Base-by-base conservation (phyloP, 2,113 vertebrate genomes). In the Neopipo cinnamomea region DNA sequence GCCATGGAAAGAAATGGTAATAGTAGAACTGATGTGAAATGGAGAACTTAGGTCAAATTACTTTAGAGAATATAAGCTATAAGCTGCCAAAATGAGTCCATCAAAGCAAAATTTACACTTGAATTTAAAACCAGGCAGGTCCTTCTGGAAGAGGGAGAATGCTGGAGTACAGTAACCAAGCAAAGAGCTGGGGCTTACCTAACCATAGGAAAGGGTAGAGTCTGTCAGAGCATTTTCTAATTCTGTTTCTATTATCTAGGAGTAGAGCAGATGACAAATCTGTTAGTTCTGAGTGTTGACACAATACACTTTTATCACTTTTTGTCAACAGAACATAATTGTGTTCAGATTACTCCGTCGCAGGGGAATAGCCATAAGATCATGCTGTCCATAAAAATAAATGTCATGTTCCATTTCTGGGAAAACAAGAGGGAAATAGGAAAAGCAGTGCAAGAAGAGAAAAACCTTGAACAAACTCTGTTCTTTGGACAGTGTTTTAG, bases 321-420 rank as follows among this genome's bases (percentile, higher is more conserved):
- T 96, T 96, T 92, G 81, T 95, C 76, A 94, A 96, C 94, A 91
- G 88, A 75, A 71, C 67, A 58, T 84, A 89, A 80, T 91, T 96
- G 87, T 82, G 68, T 81, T 95, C 89, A 84, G 95, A 97, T 96
- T 96, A 85, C 41, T 62, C 83, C 1, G 0, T 46, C 74, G 1
- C 75, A 93, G 74, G 89, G 91, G 92, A 95, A 94, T 82, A 95
- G 86, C 96, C 89, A 44, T 85, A 83, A 95, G 91, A 96, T 89
- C 92, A 79, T 49, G 73, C 66, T 87, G 76, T 86, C 91, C 92
- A 53, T 58, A 87, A 92, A 96, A 96, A 96, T 63, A 94, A 97
- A 95, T 92, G 70, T 76, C 84, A 58, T 41, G 50, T 66, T 86
- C 89, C 93, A 52, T 92, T 97, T 93, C 84, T 92, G 77, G 76